A percentile compares a stretch with the other conserved stretches of the same genome.
phyloP scores from a whole-genome alignment of 2,113 vertebrate genomes.

The Hiodon tergisus region DNA sequence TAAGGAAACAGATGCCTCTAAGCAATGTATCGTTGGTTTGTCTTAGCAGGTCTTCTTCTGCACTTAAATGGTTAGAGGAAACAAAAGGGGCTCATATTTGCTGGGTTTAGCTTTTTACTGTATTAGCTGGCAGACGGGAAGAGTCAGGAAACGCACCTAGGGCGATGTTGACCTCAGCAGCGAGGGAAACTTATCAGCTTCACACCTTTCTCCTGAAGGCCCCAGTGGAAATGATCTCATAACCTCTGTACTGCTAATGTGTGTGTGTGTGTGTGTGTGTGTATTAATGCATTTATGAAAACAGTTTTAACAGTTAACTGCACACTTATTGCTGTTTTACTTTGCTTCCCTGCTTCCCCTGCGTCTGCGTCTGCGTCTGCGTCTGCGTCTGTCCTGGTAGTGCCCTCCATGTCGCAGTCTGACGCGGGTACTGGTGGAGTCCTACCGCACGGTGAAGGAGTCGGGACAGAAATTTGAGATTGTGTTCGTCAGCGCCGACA shows the following conservation, averaged over 20 bases:
- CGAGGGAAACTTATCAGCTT: neutral
- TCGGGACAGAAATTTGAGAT: constrained; percentile 94
- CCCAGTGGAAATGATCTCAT: neutral
- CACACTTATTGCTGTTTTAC: too few species aligned
- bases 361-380: constrained; percentile 9
- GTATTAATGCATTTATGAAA: neutral
- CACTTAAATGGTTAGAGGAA: constrained; percentile 13
- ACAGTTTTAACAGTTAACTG: too few species aligned
- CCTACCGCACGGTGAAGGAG: constrained; percentile 88
- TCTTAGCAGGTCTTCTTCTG: constrained; percentile 25
- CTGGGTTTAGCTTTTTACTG: constrained; percentile 11
- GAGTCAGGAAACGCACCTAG: constrained; percentile 15
- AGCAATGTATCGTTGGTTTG: constrained; percentile 25
- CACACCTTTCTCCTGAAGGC: neutral
- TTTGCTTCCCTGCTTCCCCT: neutral
- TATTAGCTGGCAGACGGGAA: neutral
- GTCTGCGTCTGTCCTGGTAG: constrained; percentile 49
- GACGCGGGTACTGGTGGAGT: constrained; percentile 88
- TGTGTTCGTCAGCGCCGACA: constrained; percentile 93
- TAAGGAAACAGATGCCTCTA: constrained; percentile 29
- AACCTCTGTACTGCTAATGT: neutral
- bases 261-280: constrained; percentile 1
- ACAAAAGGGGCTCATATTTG: constrained; percentile 32
- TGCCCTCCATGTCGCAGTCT: constrained; percentile 93
- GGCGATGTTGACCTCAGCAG: neutral